Percentiles rank a stretch among this genome's conserved stretches.
phyloP scores from a whole-genome alignment of 2,113 vertebrate species.

The Corydoras maculifer region DNA sequence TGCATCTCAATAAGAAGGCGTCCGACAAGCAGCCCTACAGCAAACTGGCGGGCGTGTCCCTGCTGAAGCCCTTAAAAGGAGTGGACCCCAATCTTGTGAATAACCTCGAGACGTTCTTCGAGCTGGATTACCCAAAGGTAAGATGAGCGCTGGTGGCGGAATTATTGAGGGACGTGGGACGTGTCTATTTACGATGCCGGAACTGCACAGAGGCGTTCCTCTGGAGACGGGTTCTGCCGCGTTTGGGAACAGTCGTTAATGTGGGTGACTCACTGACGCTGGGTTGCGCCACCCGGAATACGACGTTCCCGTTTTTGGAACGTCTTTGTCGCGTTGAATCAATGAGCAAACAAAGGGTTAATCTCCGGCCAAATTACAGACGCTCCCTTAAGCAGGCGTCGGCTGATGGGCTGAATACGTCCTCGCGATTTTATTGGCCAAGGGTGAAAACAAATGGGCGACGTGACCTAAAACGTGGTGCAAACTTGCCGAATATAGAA shows the following conservation, averaged over 20 bases:
- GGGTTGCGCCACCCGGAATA: neutral
- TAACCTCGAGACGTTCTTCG: conserved; percentile 97
- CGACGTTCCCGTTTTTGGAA: too few relatives aligned
- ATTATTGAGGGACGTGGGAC: neutral
- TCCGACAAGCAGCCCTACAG: conserved; percentile 83
- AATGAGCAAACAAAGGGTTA: too few relatives aligned
- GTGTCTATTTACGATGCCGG: neutral
- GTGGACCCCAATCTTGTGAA: conserved; percentile 91
- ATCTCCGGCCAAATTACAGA: too few relatives aligned
- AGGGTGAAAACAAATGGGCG: too few relatives aligned
- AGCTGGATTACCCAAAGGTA: conserved; percentile 91
- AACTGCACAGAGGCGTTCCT: neutral
- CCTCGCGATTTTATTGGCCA: too few relatives aligned
- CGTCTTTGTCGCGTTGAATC: too few relatives aligned
- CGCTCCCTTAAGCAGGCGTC: too few relatives aligned
- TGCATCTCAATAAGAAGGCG: conserved; percentile 86
- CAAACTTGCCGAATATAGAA: too few relatives aligned
- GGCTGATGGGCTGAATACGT: too few relatives aligned
- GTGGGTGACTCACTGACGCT: neutral
- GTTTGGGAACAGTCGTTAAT: conserved; percentile 1
- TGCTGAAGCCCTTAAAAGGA: conserved; percentile 91
- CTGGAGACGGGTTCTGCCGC: neutral
- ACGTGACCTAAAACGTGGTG: too few relatives aligned
- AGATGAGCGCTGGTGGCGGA: conserved; percentile 9
- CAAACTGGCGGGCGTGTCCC: conserved; percentile 85